Evolutionary conservation across 2,113 vertebrate species (phyloP), one percentile per base, ranked within the genome.

Genomic region (Pterocles orientalis): DNA sequence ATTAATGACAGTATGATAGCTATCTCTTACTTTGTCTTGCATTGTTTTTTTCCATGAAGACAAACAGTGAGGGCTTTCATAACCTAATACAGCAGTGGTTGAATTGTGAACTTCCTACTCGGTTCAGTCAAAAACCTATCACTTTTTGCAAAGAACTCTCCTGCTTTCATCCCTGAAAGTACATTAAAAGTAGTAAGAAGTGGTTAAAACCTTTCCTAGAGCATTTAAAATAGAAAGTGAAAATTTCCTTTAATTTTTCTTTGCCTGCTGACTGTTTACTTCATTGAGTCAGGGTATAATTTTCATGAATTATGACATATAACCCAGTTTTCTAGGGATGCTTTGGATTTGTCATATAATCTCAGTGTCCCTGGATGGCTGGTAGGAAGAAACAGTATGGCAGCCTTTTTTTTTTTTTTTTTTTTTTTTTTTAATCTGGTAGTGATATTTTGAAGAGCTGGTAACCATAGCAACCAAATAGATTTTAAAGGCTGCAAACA

Each of bases 381-480:
- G 29, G 56, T 26, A 47, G 7, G 13, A 94, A 77, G 39, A 57
- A 77, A 69, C 60, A 5, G 11, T 66, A 14, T 69, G 70, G 53
- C 14, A 64, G 9, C 5, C 10, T 34, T 81, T 76, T 34, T 47
- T 34, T 33, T 72, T 60, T 70, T 36, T 20, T 57, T 33, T 23
- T 58, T 17, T 24, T 24, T 1, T 3, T 25, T 58, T 60, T 9
- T 57, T 66, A 4, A 47, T 70, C 28, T 29, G 34, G 23, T 50
- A 73, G 68, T 50, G 78, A 79, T 92, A 72, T 92, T 96, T 96
- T 93, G 88, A 93, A 94, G 80, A 73, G 77, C 65, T 93, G 16
- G 86, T 96, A 91, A 69, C 95, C 83, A 93, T 96, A 88, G 92
- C 36, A 95, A 96, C 96, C 8, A 92, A 92, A 78, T 53, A 89